Evolutionary conservation across 2,113 vertebrate genomes (phyloP).

Genomic region (Psephotus haematonotus): DNA sequence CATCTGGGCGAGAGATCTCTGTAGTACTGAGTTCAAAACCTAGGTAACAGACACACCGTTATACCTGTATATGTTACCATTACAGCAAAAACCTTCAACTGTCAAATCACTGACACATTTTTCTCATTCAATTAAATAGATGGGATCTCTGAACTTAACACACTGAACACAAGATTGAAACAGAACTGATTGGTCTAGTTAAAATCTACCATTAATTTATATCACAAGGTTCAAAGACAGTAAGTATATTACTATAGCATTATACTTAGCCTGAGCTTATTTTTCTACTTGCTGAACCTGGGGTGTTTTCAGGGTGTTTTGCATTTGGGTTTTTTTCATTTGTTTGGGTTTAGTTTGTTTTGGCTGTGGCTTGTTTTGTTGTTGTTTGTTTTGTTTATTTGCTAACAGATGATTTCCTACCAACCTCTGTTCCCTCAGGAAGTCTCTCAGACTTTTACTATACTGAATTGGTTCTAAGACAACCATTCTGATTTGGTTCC

Average conservation of each 20-base stretch:
- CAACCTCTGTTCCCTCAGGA: neutral
- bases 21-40: neutral
- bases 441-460: neutral
- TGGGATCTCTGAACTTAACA: neutral
- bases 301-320: neutral
- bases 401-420: neutral
- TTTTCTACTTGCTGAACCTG: neutral
- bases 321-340: neutral
- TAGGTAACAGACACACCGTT: neutral
- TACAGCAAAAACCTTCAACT: neutral
- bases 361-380: neutral
- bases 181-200: neutral
- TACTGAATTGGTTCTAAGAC: neutral
- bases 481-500: neutral
- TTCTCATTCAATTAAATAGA: neutral
- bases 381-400: neutral
- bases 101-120: neutral
- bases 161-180: neutral
- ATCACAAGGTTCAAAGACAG: neutral
- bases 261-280: neutral
- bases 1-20: neutral
- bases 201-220: neutral
- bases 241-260: neutral
- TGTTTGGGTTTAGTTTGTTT: neutral
- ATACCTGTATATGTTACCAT: neutral